Conservation (phyloP, 2,888 invertebrate genomes). For the Perizoma affinitatum region DNA sequence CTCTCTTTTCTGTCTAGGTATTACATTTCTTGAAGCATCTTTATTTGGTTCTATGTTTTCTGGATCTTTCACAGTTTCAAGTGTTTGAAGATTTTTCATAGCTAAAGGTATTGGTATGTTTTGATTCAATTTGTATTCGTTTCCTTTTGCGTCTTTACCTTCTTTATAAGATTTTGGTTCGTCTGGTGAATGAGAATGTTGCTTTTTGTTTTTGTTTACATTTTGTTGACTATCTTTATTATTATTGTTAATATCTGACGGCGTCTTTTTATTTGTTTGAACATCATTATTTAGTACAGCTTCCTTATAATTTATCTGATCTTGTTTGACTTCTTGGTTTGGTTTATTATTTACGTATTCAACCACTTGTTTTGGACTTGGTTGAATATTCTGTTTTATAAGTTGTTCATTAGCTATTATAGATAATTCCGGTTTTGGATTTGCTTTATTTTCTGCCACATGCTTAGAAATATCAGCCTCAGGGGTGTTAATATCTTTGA, state of each 20-base stretch:
- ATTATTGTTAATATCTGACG: conserved; percentile 10
- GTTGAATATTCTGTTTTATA: conserved; percentile 11
- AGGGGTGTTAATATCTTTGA: conserved; percentile 65
- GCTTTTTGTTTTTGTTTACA: no score
- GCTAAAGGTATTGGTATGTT: conserved; percentile 61
- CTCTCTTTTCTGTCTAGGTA: conserved; percentile 63
- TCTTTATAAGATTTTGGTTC: conserved; percentile 72
- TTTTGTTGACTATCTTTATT: conserved; percentile 21
- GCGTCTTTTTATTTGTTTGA: conserved; percentile 4
- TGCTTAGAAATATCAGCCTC: conserved; percentile 18
- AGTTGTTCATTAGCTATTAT: conserved; percentile 13
- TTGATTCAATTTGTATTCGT: conserved; percentile 41
- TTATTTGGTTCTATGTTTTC: conserved; percentile 7
- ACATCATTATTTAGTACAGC: background rate
- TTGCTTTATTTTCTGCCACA: conserved; percentile 16
- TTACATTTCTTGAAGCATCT: conserved; percentile 2
- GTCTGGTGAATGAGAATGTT: conserved; percentile 63
- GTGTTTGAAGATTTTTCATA: conserved; percentile 41
- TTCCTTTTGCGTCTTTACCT: conserved; percentile 61
- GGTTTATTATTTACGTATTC: conserved; percentile 28
- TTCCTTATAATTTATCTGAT: no score
- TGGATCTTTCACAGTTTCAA: conserved; percentile 26
- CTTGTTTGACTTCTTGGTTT: background rate
- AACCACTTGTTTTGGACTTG: conserved; percentile 20
- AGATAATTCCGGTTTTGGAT: conserved; percentile 8